Percentiles rank a stretch among this genome's conserved stretches.
phyloP scores from a whole-genome alignment of 2,113 vertebrate genomes.

The Cacatua alba region DNA sequence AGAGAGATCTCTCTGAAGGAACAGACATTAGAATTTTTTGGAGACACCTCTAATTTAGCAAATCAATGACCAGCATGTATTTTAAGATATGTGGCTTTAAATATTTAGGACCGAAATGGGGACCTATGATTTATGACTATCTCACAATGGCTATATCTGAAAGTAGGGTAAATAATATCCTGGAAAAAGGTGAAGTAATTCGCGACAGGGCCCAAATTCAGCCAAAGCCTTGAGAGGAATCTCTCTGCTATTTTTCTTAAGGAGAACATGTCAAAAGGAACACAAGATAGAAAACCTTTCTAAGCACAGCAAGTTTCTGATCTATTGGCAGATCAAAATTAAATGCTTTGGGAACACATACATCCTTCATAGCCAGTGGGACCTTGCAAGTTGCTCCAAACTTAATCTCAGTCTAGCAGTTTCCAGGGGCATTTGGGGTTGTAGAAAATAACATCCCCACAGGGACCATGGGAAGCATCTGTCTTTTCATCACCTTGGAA shows the following conservation, averaged over 20 bases:
- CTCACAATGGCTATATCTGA: neutral
- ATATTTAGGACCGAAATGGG: neutral
- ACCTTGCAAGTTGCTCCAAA: neutral
- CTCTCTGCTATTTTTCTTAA: constrained; percentile 11
- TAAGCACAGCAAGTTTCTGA: neutral
- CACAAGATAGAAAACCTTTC: neutral
- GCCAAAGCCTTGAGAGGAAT: neutral
- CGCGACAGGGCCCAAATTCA: neutral
- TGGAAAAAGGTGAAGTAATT: neutral
- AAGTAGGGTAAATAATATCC: neutral
- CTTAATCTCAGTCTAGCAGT: neutral
- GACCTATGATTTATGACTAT: neutral
- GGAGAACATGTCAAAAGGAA: neutral
- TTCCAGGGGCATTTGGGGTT: neutral
- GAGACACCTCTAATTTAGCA: neutral
- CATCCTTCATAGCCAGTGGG: neutral
- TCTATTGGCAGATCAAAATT: neutral
- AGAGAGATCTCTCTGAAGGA: neutral
- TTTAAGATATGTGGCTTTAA: neutral
- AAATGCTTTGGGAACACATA: neutral
- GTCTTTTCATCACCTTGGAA: neutral
- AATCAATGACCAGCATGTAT: neutral
- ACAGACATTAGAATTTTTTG: neutral
- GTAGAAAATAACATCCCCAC: neutral
- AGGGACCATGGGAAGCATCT: neutral